Percentiles rank a stretch among this genome's conserved stretches.
These are phyloP conservation scores for Nyctereutes procyonoides DNA, from an alignment of 2,113 vertebrate species.

Conservation along the genomic window DNA sequence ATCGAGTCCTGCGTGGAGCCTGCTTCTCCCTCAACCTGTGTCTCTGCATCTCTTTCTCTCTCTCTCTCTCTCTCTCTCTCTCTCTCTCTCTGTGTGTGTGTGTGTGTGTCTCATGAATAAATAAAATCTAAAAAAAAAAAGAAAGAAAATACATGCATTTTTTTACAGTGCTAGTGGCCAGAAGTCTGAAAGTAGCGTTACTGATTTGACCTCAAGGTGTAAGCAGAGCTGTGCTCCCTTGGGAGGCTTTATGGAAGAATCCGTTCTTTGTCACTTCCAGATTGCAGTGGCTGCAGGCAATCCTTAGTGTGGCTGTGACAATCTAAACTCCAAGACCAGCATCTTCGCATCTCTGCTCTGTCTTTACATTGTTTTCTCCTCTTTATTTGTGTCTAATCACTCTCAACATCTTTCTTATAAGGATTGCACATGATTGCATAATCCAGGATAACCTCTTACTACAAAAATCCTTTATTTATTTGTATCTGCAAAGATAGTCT, in stretches of 20 bases:
- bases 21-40: too few species aligned
- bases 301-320: background rate
- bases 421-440: background rate
- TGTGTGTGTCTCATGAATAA: too few species aligned
- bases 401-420: background rate
- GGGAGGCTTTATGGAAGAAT: background rate
- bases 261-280: background rate
- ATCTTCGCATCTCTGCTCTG: background rate
- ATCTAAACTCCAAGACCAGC: background rate
- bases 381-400: background rate
- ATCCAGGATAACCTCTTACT: background rate
- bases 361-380: background rate
- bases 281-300: background rate
- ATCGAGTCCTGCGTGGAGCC: too few species aligned
- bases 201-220: background rate
- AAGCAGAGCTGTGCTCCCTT: background rate
- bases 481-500: background rate
- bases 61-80: too few species aligned
- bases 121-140: too few species aligned
- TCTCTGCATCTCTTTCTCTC: too few species aligned
- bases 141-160: background rate
- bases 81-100: too few species aligned
- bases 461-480: background rate
- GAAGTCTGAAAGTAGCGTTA: background rate
- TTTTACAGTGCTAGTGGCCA: background rate